Percentiles rank a stretch among this genome's conserved stretches.
Conservation (phyloP, 2,888 invertebrate genomes). For the Nymphalis urticae region DNA sequence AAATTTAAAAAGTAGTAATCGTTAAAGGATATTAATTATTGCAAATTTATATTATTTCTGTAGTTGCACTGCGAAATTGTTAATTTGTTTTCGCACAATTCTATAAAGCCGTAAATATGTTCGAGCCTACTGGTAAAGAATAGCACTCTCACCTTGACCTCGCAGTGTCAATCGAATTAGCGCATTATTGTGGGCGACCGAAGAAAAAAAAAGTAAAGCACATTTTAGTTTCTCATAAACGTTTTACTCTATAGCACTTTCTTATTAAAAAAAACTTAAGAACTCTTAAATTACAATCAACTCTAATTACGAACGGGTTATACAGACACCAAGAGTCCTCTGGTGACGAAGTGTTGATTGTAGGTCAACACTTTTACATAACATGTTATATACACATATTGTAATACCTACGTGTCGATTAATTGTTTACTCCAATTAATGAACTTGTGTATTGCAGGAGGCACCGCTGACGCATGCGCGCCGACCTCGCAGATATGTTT, state of each 20-base stretch:
- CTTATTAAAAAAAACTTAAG: too few relatives aligned
- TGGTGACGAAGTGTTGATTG: too few relatives aligned
- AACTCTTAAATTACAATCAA: neutral
- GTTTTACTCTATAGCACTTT: too few relatives aligned
- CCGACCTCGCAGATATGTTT: slow-evolving; percentile 61
- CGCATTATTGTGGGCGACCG: slow-evolving; percentile 2
- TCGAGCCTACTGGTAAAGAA: neutral
- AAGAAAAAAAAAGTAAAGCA: neutral
- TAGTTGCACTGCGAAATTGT: too few relatives aligned
- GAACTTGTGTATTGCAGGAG: slow-evolving; percentile 44
- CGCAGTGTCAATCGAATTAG: slow-evolving; percentile 18
- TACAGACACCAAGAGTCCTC: neutral
- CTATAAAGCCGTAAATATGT: too few relatives aligned
- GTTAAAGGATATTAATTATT: too few relatives aligned
- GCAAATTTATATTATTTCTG: too few relatives aligned
- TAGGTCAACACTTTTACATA: too few relatives aligned
- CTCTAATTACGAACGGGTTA: neutral
- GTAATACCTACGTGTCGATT: neutral
- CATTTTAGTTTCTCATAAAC: too few relatives aligned
- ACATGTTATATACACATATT: too few relatives aligned
- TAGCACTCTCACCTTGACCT: slow-evolving; percentile 19
- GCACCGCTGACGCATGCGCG: slow-evolving; percentile 44
- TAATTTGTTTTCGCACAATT: too few relatives aligned
- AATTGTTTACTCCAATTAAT: slow-evolving; percentile 7
- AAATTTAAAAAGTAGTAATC: too few relatives aligned